Conservation (phyloP, 2,113 vertebrate species). For the Fregetta grallaria region DNA sequence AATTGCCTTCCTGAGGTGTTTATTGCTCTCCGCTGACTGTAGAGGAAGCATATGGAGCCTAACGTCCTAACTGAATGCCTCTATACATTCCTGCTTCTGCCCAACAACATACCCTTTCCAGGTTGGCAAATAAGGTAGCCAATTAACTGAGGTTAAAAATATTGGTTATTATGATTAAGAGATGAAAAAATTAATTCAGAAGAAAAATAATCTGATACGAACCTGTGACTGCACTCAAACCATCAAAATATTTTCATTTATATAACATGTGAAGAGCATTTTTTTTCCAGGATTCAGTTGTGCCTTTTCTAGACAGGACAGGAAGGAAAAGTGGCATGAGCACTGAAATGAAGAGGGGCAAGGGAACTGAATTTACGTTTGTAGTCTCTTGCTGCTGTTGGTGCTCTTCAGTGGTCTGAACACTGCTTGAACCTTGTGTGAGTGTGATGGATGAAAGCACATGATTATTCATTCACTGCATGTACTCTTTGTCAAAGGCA, state of each 20-base stretch:
- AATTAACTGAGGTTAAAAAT: not conserved
- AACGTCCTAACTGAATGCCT: not conserved
- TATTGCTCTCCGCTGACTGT: not conserved
- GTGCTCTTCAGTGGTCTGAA: not conserved
- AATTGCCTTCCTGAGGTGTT: slow-evolving; percentile 10
- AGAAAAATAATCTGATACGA: not conserved
- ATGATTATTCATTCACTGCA: not conserved
- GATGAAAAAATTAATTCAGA: not conserved
- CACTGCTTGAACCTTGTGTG: not conserved
- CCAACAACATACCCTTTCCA: not conserved
- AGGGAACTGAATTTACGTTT: not conserved
- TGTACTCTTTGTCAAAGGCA: not conserved
- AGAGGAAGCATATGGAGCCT: not conserved
- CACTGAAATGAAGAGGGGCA: not conserved
- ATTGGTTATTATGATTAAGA: not conserved
- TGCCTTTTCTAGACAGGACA: not conserved
- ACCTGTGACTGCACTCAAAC: not conserved
- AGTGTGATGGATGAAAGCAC: not conserved
- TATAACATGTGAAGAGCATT: not conserved
- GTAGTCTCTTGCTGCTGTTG: not conserved
- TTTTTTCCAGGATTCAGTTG: not conserved
- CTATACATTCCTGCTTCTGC: not conserved
- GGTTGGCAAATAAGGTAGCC: not conserved
- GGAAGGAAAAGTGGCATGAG: not conserved
- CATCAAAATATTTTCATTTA: not conserved